Evolutionary conservation across 1,140 invertebrate species (phyloP).

Genomic region (Drosophila serrata): DNA sequence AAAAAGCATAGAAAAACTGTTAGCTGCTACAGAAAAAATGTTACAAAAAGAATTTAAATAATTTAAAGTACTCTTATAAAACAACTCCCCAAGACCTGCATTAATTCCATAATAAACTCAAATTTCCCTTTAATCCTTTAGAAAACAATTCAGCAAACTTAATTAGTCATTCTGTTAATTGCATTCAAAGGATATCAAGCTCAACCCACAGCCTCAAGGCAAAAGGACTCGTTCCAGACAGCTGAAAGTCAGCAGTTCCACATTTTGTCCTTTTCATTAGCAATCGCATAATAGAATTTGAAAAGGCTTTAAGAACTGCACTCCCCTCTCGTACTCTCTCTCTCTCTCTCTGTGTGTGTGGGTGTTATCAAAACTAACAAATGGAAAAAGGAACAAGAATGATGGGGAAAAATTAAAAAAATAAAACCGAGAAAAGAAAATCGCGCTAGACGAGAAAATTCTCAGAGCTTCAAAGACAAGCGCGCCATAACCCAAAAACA

Average conservation of each 20-base stretch:
- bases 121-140: slow-evolving; percentile 16
- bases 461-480: slow-evolving; percentile 58
- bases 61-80: neutral
- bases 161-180: slow-evolving; percentile 44
- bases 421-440: slow-evolving; percentile 12
- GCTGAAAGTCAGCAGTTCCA: slow-evolving; percentile 25
- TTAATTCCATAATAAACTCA: slow-evolving; percentile 6
- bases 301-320: slow-evolving; percentile 61
- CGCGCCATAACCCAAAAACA: slow-evolving; percentile 74
- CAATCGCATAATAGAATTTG: slow-evolving; percentile 63
- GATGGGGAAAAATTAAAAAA: slow-evolving; percentile 10
- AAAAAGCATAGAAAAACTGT: neutral
- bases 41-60: too few relatives aligned
- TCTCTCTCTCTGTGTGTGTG: slow-evolving; percentile 12
- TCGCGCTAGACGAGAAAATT: slow-evolving; percentile 26
- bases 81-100: neutral
- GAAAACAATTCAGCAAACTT: slow-evolving; percentile 33
- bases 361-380: slow-evolving; percentile 56
- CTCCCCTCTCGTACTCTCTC: neutral
- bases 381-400: slow-evolving; percentile 36
- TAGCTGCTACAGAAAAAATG: neutral
- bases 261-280: slow-evolving; percentile 61
- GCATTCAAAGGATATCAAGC: slow-evolving; percentile 44
- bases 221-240: slow-evolving; percentile 31
- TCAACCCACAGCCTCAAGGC: slow-evolving; percentile 42